Percentiles rank a stretch among this genome's conserved stretches.
phyloP scores from a whole-genome alignment of 2,113 vertebrate species.

The Melanerpes formicivorus region DNA sequence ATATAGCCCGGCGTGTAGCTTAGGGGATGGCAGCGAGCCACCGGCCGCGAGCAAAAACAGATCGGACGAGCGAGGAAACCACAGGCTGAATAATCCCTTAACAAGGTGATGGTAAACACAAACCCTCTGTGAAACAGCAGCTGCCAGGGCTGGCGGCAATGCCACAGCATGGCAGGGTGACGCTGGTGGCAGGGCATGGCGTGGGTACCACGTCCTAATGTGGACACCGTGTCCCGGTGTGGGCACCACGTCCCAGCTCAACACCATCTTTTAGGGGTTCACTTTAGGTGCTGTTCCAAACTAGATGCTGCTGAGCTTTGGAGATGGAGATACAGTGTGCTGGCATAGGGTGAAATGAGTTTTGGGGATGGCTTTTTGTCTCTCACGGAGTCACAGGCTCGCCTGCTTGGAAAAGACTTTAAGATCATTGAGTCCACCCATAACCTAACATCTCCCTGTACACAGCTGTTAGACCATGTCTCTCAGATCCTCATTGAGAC shows the following conservation, averaged over 20 bases:
- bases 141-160: not conserved
- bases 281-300: not conserved
- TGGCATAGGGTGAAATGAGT: fast-evolving
- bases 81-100: slow-evolving; percentile 49
- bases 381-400: not conserved
- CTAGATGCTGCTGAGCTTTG: fast-evolving
- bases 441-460: too few relatives aligned
- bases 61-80: slow-evolving; percentile 65
- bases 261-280: not conserved
- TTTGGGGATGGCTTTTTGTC: not conserved
- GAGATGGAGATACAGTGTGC: fast-evolving
- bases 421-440: too few relatives aligned
- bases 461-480: too few relatives aligned
- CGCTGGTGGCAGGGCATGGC: fast-evolving
- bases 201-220: not conserved
- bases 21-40: slow-evolving; percentile 76
- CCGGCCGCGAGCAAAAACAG: slow-evolving; percentile 72
- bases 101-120: slow-evolving; percentile 37
- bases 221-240: fast-evolving
- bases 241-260: fast-evolving
- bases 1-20: slow-evolving; percentile 79
- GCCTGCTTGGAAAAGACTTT: too few relatives aligned
- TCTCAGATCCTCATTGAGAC: too few relatives aligned
- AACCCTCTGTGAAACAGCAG: not conserved
- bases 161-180: not conserved